Conservation (phyloP, 2,888 invertebrate genomes). For the Alcis repandata region DNA sequence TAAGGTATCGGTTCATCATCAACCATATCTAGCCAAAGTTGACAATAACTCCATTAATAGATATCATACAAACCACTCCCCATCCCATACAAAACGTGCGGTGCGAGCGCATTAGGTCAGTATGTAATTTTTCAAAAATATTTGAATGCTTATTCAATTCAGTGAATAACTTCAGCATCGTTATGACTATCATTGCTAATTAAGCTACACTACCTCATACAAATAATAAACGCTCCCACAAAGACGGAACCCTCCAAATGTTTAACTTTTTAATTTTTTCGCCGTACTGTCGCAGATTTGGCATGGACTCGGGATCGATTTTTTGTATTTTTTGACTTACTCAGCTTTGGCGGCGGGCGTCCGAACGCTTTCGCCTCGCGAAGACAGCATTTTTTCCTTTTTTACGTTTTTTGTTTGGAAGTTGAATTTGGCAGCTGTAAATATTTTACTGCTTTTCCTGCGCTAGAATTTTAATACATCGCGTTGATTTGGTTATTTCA, state of each 20-base stretch:
- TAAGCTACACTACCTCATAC: neutral
- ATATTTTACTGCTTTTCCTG: slow-evolving; percentile 30
- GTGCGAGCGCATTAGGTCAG: too few relatives aligned
- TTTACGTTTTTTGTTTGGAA: slow-evolving; percentile 24
- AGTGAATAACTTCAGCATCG: neutral
- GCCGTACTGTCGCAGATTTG: slow-evolving; percentile 43
- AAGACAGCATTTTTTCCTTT: slow-evolving; percentile 28
- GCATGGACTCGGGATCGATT: slow-evolving; percentile 41
- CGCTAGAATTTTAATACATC: slow-evolving; percentile 16
- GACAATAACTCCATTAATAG: too few relatives aligned
- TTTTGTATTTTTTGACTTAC: slow-evolving; percentile 50
- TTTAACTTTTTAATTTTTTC: slow-evolving; percentile 35
- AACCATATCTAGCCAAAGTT: too few relatives aligned
- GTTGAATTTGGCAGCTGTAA: slow-evolving; percentile 32
- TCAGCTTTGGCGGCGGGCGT: slow-evolving; percentile 43
- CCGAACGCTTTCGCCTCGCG: slow-evolving; percentile 40
- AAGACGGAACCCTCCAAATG: slow-evolving; percentile 19
- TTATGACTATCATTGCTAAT: neutral
- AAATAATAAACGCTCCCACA: slow-evolving; percentile 2
- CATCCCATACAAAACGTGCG: too few relatives aligned
- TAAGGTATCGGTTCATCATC: too few relatives aligned
- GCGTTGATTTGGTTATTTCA: neutral
- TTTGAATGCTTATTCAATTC: too few relatives aligned
- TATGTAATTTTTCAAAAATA: too few relatives aligned
- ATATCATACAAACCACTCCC: too few relatives aligned